Conservation (phyloP, 2,113 vertebrate genomes). For the Holacanthus passer region DNA sequence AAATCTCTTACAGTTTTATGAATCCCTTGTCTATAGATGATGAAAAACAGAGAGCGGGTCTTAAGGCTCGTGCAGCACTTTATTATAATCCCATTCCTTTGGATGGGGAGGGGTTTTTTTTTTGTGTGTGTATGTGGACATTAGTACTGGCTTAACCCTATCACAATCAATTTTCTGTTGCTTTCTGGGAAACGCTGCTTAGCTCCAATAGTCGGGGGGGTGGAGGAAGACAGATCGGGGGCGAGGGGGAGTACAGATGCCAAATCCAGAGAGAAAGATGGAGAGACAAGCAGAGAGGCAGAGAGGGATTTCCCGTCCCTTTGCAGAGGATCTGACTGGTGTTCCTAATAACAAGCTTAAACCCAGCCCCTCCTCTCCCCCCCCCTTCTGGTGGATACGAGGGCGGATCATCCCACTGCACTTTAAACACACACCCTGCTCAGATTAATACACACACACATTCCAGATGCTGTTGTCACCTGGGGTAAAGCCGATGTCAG, state of each 20-base stretch:
- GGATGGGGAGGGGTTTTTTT: background rate
- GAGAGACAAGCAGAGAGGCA: slow-evolving; percentile 37
- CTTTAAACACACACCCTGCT: slow-evolving; percentile 71
- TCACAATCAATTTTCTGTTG: slow-evolving; percentile 68
- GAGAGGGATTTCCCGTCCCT: slow-evolving; percentile 59
- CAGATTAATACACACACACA: slow-evolving; percentile 68
- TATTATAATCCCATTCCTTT: slow-evolving; percentile 68
- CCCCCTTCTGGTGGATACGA: slow-evolving; percentile 24
- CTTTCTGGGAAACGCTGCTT: slow-evolving; percentile 50
- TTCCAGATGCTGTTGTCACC: slow-evolving; percentile 71
- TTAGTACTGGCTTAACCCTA: slow-evolving; percentile 55
- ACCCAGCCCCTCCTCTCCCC: slow-evolving; percentile 13
- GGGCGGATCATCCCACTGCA: slow-evolving; percentile 65
- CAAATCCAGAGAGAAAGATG: slow-evolving; percentile 51
- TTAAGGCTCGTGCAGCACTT: slow-evolving; percentile 55
- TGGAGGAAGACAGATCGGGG: slow-evolving; percentile 19
- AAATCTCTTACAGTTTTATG: slow-evolving; percentile 42
- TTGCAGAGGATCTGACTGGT: slow-evolving; percentile 54
- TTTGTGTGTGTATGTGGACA: slow-evolving; percentile 36
- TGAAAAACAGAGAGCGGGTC: slow-evolving; percentile 56
- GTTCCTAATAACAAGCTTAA: slow-evolving; percentile 77
- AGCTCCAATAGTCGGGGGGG: slow-evolving; percentile 16
- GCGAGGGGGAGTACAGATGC: slow-evolving; percentile 2
- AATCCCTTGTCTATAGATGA: slow-evolving; percentile 46
- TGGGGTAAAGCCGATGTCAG: slow-evolving; percentile 47